These are phyloP conservation scores for Drosophila malerkotliana DNA, from an alignment of 1,140 invertebrate species.

Conservation along the genomic window DNA sequence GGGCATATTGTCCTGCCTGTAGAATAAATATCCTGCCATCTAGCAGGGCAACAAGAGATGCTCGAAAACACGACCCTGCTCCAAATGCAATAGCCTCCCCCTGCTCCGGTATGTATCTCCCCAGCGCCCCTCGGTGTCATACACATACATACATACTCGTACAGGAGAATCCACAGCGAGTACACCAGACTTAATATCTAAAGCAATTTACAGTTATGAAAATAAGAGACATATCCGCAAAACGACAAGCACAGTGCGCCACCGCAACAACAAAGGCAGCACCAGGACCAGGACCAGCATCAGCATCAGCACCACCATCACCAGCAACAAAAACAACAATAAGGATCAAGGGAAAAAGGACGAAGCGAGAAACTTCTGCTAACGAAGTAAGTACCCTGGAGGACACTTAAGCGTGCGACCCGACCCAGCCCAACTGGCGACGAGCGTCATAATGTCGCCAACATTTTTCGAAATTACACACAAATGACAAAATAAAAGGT, in stretches of 20 bases:
- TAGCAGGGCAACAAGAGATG: conserved; percentile 48
- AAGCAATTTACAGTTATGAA: conserved; percentile 84
- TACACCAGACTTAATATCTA: conserved; percentile 79
- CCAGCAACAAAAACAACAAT: conserved; percentile 23
- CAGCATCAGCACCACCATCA: conserved; percentile 3
- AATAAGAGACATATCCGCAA: conserved; percentile 83
- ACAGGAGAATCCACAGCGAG: conserved; percentile 39
- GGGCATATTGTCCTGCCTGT: conserved; percentile 42
- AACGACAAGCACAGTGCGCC: conserved; percentile 69
- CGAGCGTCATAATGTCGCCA: conserved; percentile 74
- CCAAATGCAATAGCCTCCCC: conserved; percentile 19
- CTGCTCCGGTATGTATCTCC: background rate
- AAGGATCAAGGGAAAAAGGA: conserved; percentile 36
- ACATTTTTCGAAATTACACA: conserved; percentile 81
- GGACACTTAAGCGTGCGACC: conserved; percentile 82
- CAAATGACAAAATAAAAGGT: conserved; percentile 81
- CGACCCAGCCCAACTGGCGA: conserved; percentile 51
- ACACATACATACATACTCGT: conserved; percentile 7
- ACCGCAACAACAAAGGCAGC: conserved; percentile 27
- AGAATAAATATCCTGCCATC: conserved; percentile 45
- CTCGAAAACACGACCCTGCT: conserved; percentile 36
- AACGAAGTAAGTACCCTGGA: conserved; percentile 83
- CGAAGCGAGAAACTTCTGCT: conserved; percentile 77
- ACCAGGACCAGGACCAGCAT: background rate
- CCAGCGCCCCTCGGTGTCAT: background rate